Base-by-base conservation (phyloP, 2,113 vertebrate genomes). In the Bostrychus sinensis region DNA sequence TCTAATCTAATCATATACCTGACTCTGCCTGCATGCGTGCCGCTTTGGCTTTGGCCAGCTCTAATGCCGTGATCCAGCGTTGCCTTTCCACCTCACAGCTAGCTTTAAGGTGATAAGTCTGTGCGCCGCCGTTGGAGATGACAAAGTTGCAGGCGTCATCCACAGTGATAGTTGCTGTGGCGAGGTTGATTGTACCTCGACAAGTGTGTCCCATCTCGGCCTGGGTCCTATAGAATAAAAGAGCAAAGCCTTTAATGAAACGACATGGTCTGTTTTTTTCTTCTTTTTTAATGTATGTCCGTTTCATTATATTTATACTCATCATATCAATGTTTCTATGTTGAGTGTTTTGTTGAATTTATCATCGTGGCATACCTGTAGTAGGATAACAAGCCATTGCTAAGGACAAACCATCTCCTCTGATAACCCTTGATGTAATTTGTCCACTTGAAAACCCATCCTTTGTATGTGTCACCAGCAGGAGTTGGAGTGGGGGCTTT, bases 121-220 rank as follows among this genome's bases (percentile, higher is more conserved):
- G 96, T 0, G 96, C 94, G 0, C 96, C 96, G 0, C 96, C 96
- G 0, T 98, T 98, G 42, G 96, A 96, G 76, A 98, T 96, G 73
- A 98, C 93, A 56, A 98, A 98, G 82, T 98, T 98, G 71, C 96
- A 98, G 16, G 96, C 96, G 13, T 98, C 96, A 56, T 98, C 96
- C 80, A 98, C 96, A 0, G 92, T 90, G 79, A 98, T 98, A 62
- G 94, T 95, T 59, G 96, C 96, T 0, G 96, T 98, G 58, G 96
- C 96, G 30, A 98, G 84, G 89, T 98, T 98, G 75, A 98, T 98
- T 41, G 96, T 98, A 23, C 96, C 96, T 0, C 96, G 92, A 84
- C 96, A 98, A 0, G 96, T 98, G 74, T 98, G 96, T 8, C 95
- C 92, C 96, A 98, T 98, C 88, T 98, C 96, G 0, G 96, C 96